Evolutionary conservation across 2,113 vertebrate species (phyloP).

Genomic region (Crotalus helleri): DNA sequence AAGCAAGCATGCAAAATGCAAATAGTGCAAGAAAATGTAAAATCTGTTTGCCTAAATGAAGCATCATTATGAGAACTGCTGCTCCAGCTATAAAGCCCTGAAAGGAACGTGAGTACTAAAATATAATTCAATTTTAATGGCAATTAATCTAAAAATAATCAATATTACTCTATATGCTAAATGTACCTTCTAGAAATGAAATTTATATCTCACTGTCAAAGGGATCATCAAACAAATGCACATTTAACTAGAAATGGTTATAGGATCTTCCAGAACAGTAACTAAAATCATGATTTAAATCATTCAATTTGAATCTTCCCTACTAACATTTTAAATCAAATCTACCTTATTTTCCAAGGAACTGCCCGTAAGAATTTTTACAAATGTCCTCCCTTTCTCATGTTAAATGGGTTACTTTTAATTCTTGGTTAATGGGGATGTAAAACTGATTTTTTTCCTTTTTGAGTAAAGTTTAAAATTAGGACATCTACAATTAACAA

Average conservation of each 20-base stretch:
- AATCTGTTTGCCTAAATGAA: background rate
- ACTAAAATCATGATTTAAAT: background rate
- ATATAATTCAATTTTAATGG: background rate
- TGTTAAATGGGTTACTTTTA: background rate
- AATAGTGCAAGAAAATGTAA: background rate
- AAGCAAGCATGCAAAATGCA: background rate
- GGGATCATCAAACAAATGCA: background rate
- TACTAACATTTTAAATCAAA: background rate
- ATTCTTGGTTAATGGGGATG: background rate
- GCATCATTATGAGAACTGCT: background rate
- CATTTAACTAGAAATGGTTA: background rate
- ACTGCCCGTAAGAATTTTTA: background rate
- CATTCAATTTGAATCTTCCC: background rate
- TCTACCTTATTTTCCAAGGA: background rate
- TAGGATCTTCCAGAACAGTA: background rate
- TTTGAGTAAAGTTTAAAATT: slow-evolving; percentile 6
- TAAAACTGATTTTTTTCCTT: background rate
- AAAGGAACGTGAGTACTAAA: background rate
- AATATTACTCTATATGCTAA: background rate
- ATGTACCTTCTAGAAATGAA: background rate
- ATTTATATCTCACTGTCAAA: background rate
- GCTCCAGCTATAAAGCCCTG: background rate
- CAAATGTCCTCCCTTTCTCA: background rate
- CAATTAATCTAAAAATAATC: background rate
- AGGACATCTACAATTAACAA: slow-evolving; percentile 17